Evolutionary conservation across 2,797 vertebrate species (phyloP).

Genomic region (Hemitrygon akajei): DNA sequence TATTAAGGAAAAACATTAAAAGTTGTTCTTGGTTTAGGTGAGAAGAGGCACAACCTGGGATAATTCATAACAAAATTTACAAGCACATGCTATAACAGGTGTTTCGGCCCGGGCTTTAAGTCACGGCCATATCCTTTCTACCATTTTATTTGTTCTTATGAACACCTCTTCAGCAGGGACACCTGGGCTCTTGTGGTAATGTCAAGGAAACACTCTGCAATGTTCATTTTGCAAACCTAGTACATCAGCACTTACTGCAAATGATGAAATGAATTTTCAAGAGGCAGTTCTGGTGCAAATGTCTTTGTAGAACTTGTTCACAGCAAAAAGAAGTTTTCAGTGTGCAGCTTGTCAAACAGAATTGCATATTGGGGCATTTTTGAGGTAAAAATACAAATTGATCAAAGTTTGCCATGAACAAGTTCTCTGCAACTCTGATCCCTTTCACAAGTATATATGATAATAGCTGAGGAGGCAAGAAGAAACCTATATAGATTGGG

Average conservation of each 20-base stretch:
- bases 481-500: neutral
- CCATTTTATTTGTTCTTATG: neutral
- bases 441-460: neutral
- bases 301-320: conserved; percentile 3
- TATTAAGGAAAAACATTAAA: neutral
- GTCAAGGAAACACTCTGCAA: neutral
- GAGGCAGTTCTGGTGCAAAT: neutral
- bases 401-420: neutral
- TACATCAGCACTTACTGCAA: neutral
- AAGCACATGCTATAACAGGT: neutral
- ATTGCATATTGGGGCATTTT: neutral
- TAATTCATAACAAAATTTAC: neutral
- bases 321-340: neutral
- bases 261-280: neutral
- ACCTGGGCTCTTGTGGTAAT: conserved; percentile 28
- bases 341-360: neutral
- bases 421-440: neutral
- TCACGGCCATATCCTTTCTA: neutral
- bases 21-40: neutral
- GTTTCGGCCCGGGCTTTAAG: neutral
- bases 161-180: neutral
- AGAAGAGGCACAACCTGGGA: neutral
- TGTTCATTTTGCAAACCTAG: neutral
- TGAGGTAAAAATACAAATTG: neutral
- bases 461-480: neutral